A percentile compares a stretch with the other conserved stretches of the same genome.
These are phyloP conservation scores for Trichonephila inaurata DNA, from an alignment of 1,140 invertebrate species.

Conservation along the genomic window DNA sequence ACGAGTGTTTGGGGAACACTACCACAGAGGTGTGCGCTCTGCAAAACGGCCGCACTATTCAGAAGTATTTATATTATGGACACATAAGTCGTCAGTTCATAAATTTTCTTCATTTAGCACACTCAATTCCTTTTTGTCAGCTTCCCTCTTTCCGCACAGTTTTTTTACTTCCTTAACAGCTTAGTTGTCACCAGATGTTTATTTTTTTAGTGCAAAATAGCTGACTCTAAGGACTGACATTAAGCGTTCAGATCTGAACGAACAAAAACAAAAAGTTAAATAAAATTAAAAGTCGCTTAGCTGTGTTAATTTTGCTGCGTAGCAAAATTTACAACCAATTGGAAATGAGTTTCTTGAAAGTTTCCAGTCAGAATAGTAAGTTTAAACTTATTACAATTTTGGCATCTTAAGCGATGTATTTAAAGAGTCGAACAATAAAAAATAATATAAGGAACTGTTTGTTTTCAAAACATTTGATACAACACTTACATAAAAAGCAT, in stretches of 20 bases:
- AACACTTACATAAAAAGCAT: no score
- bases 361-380: no score
- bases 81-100: slow-evolving; percentile 50
- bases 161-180: not conserved
- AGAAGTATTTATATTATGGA: slow-evolving; percentile 62
- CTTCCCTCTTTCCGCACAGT: slow-evolving; percentile 27
- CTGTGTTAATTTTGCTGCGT: no score
- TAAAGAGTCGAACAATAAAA: no score
- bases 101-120: slow-evolving; percentile 43
- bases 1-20: slow-evolving; percentile 54
- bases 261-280: no score
- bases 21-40: not conserved
- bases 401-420: no score
- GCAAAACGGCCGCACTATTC: not conserved
- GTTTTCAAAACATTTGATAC: no score
- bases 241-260: not conserved
- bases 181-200: slow-evolving; percentile 25
- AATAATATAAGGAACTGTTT: no score
- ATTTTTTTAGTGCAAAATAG: not conserved
- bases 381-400: no score
- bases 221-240: not conserved
- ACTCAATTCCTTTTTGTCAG: slow-evolving; percentile 41
- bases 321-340: no score
- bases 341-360: no score
- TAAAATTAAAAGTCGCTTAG: no score